Percentiles rank a stretch among this genome's conserved stretches.
These are phyloP conservation scores for Oncorhynchus clarkii DNA, from an alignment of 2,113 vertebrate genomes.

Conservation along the genomic window DNA sequence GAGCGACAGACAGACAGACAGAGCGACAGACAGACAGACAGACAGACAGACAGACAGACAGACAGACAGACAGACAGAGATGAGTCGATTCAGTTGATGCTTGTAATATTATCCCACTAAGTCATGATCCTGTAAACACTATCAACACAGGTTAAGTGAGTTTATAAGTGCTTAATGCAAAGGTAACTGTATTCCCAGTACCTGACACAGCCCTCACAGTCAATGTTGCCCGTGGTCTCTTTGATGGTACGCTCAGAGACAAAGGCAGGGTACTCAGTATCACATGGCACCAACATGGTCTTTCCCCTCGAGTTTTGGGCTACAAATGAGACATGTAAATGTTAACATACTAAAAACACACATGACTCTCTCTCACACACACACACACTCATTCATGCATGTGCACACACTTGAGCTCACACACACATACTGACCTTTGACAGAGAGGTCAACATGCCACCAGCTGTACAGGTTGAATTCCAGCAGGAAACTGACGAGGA, in stretches of 20 bases:
- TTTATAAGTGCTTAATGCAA: too few species aligned
- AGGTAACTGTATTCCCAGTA: constrained; percentile 53
- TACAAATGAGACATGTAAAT: constrained; percentile 58
- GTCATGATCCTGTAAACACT: neutral
- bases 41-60: too few species aligned
- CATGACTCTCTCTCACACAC: neutral
- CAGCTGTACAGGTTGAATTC: constrained; percentile 98
- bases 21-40: too few species aligned
- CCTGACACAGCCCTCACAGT: constrained; percentile 92
- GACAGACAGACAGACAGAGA: too few species aligned
- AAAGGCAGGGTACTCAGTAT: constrained; percentile 96
- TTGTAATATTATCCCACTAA: neutral
- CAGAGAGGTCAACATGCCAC: constrained; percentile 90
- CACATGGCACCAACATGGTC: constrained; percentile 91
- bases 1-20: too few species aligned
- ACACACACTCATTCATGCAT: constrained; percentile 4
- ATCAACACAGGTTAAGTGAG: too few species aligned
- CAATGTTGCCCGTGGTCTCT: constrained; percentile 91
- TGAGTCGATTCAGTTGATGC: neutral
- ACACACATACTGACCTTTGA: constrained; percentile 78
- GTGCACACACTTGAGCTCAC: neutral
- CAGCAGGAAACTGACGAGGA: constrained; percentile 85
- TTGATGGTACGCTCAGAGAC: constrained; percentile 98
- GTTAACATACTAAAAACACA: neutral
- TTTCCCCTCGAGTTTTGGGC: constrained; percentile 86